Evolutionary conservation across 2,888 invertebrate genomes (phyloP).

Genomic region (Pristionchus mayeri): DNA sequence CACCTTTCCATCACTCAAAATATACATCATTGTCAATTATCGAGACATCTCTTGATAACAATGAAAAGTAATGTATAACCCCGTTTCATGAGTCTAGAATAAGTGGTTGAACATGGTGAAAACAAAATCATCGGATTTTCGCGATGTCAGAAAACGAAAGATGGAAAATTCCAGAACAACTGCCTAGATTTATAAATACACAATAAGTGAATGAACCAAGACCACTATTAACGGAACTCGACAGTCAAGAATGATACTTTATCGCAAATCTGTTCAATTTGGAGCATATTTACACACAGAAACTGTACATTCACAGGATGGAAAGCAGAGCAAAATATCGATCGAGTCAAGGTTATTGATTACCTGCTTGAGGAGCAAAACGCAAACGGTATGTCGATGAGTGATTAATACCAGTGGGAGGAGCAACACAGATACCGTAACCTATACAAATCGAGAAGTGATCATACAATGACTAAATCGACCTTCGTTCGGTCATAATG

Average conservation of each 20-base stretch:
- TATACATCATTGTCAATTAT: no score
- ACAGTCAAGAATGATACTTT: slow-evolving; percentile 8
- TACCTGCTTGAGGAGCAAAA: not conserved
- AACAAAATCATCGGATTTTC: no score
- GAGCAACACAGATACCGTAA: slow-evolving; percentile 23
- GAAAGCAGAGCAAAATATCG: not conserved
- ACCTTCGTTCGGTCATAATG: not conserved
- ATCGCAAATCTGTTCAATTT: slow-evolving; percentile 1
- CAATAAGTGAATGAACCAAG: no score
- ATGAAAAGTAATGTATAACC: no score
- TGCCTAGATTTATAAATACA: no score
- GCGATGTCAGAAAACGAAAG: no score
- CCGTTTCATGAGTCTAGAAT: no score
- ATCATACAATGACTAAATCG: not conserved
- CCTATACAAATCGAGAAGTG: not conserved
- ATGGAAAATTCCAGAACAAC: no score
- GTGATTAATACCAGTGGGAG: slow-evolving; percentile 9
- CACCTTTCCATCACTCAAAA: no score
- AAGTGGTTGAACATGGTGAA: no score
- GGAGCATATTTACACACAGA: not conserved
- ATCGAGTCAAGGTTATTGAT: not conserved
- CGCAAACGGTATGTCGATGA: slow-evolving; percentile 16
- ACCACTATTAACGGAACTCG: no score
- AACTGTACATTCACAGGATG: not conserved
- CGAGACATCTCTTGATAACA: no score